phyloP scores from a whole-genome alignment of 2,888 invertebrate genomes.

The Rhingia campestris region DNA sequence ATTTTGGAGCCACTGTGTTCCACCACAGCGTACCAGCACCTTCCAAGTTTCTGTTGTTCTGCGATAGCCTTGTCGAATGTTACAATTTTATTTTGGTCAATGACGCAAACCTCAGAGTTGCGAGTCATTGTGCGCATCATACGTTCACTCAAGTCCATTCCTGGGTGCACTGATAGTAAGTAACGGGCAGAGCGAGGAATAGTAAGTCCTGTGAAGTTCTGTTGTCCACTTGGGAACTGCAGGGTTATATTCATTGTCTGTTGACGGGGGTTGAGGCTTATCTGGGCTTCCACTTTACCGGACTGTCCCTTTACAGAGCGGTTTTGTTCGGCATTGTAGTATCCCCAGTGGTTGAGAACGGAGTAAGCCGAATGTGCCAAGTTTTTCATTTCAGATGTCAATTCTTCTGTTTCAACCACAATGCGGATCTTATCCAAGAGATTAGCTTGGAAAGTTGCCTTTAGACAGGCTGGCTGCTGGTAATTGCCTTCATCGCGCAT shows the following conservation, averaged over 20 bases:
- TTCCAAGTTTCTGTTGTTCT: conserved; percentile 83
- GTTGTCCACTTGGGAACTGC: conserved; percentile 81
- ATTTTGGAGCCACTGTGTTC: conserved; percentile 82
- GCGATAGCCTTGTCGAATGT: conserved; percentile 88
- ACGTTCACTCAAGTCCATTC: conserved; percentile 75
- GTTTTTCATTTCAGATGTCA: conserved; percentile 83
- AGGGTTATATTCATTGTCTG: conserved; percentile 83
- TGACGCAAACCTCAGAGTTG: conserved; percentile 83
- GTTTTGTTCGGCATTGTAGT: conserved; percentile 84
- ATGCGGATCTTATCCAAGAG: conserved; percentile 84
- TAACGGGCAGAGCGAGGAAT: conserved; percentile 81
- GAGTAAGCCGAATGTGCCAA: conserved; percentile 83
- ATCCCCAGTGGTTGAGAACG: conserved; percentile 82
- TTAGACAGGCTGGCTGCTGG: conserved; percentile 85
- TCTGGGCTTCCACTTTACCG: conserved; percentile 83
- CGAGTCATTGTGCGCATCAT: conserved; percentile 79
- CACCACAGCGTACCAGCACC: conserved; percentile 86
- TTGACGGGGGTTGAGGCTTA: conserved; percentile 83
- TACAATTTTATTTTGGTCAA: conserved; percentile 85
- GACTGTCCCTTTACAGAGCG: conserved; percentile 82
- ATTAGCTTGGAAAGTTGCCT: conserved; percentile 84
- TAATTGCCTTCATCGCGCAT: conserved; percentile 84
- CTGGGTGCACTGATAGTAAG: conserved; percentile 83
- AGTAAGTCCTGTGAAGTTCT: conserved; percentile 83
- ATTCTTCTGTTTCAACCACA: conserved; percentile 84